These are phyloP conservation scores for Drosophila novamexicana DNA, from an alignment of 1,140 invertebrate genomes.

Conservation along the genomic window DNA sequence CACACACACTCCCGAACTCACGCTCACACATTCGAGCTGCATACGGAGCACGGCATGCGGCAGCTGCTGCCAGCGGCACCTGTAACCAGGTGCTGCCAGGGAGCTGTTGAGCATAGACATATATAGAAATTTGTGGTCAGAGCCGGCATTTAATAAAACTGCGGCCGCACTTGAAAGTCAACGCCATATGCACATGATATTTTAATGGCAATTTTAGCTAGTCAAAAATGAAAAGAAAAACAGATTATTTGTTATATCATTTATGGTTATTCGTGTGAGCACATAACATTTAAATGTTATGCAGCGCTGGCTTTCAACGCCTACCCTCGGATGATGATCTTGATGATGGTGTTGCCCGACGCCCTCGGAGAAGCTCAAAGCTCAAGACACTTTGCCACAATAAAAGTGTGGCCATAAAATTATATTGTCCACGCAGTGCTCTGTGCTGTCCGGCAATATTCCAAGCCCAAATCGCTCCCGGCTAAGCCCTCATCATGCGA, in stretches of 20 bases:
- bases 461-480: conserved; percentile 37
- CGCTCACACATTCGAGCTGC: background rate
- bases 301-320: conserved; percentile 62
- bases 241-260: conserved; percentile 71
- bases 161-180: conserved; percentile 55
- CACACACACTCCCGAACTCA: too few relatives aligned
- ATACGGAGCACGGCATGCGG: conserved; percentile 4
- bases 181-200: conserved; percentile 39
- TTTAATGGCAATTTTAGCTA: conserved; percentile 30
- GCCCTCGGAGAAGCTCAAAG: conserved; percentile 12
- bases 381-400: conserved; percentile 69
- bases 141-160: conserved; percentile 55
- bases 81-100: conserved; percentile 38
- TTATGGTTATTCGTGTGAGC: conserved; percentile 50
- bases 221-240: background rate
- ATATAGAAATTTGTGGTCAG: conserved; percentile 54
- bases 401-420: conserved; percentile 80
- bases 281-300: conserved; percentile 80
- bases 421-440: conserved; percentile 69
- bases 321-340: conserved; percentile 39
- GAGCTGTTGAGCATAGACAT: conserved; percentile 35
- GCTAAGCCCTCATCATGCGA: conserved; percentile 51
- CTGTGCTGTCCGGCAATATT: conserved; percentile 42
- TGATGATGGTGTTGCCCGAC: conserved; percentile 41
- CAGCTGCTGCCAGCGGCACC: conserved; percentile 33